Conservation (phyloP, 2,888 invertebrate genomes). For the Zaprionus bogoriensis region DNA sequence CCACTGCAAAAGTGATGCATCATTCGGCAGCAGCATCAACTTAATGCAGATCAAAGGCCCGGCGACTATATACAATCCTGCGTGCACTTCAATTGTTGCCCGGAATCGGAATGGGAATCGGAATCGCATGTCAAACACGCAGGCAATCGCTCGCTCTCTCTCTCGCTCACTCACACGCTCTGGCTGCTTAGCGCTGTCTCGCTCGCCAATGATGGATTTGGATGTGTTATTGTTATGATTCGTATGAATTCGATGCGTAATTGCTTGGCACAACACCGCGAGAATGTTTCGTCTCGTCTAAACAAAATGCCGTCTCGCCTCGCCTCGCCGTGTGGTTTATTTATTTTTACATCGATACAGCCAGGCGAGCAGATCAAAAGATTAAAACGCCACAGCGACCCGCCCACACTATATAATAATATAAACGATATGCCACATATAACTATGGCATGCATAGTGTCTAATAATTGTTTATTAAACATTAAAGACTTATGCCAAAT, state of each 20-base stretch:
- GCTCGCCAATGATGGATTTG: constrained; percentile 46
- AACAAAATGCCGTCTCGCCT: constrained; percentile 30
- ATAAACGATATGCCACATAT: not conserved
- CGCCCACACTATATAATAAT: constrained; percentile 13
- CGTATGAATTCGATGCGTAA: constrained; percentile 68
- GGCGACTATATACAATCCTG: constrained; percentile 27
- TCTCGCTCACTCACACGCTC: not conserved
- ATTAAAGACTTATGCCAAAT: constrained; percentile 64
- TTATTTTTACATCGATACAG: constrained; percentile 53
- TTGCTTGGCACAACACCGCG: constrained; percentile 45
- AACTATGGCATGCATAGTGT: constrained; percentile 49
- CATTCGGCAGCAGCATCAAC: constrained; percentile 46
- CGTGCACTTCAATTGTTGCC: constrained; percentile 47
- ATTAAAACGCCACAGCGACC: constrained; percentile 30
- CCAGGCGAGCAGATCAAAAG: constrained; percentile 49
- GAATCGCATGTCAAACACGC: constrained; percentile 53
- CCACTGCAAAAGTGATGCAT: constrained; percentile 24
- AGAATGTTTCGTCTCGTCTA: constrained; percentile 19
- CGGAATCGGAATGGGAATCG: no score
- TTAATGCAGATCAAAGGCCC: constrained; percentile 51
- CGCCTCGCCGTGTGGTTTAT: constrained; percentile 33
- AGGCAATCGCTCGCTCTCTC: constrained; percentile 6
- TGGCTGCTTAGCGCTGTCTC: constrained; percentile 10
- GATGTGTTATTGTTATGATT: constrained; percentile 75
- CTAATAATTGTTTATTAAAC: constrained; percentile 77